Evolutionary conservation across 2,113 vertebrate genomes (phyloP).

Genomic region (Muntiacus muntjak): DNA sequence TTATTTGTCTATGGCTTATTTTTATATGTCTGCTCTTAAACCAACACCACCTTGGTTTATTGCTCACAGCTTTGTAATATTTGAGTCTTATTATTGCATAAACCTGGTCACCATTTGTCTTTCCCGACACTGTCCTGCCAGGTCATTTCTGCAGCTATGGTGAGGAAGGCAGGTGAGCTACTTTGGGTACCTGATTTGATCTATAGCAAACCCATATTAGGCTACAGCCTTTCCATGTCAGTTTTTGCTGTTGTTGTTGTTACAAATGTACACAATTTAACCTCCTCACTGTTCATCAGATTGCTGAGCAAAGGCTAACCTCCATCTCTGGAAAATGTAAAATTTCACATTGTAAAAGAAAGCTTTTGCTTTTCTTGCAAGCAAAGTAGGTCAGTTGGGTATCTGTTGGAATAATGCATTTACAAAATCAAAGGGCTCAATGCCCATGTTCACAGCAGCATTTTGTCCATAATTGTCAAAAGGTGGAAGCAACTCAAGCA

Average conservation of each 20-base stretch:
- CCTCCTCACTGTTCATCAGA: neutral
- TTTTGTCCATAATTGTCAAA: neutral
- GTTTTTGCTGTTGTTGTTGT: neutral
- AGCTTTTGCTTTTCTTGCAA: neutral
- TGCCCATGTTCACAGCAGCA: neutral
- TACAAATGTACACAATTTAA: neutral
- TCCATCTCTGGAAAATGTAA: neutral
- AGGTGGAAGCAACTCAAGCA: neutral
- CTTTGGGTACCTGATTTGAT: neutral
- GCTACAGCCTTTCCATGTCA: slow-evolving; percentile 13
- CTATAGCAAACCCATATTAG: slow-evolving; percentile 12
- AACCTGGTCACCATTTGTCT: neutral
- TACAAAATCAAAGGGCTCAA: neutral
- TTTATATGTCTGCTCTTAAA: neutral
- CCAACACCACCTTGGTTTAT: neutral
- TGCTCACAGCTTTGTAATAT: neutral
- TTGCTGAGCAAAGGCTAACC: slow-evolving; percentile 40
- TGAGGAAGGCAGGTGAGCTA: neutral
- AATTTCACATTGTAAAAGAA: neutral
- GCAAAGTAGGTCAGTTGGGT: neutral
- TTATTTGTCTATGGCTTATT: neutral
- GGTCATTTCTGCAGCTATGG: neutral
- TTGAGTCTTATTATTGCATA: neutral
- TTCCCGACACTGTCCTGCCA: neutral
- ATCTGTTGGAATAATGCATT: neutral